phyloP scores from a whole-genome alignment of 2,888 invertebrate genomes.

The Brachyopa scutellaris region DNA sequence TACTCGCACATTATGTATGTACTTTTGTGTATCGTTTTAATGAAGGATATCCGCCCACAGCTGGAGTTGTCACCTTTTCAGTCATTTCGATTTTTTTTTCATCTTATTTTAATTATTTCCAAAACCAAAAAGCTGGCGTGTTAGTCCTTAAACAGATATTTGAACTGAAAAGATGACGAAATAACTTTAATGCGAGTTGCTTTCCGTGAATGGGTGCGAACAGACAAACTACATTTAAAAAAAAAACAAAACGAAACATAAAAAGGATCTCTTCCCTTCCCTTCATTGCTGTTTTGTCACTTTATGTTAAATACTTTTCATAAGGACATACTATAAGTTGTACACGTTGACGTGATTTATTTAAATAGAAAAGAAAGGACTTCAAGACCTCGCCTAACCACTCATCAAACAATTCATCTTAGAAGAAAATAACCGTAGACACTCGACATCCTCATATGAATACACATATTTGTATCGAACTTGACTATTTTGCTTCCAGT shows the following conservation, averaged over 20 bases:
- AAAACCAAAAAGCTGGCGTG: neutral
- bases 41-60: neutral
- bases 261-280: neutral
- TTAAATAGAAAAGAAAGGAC: neutral
- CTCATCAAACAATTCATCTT: too few relatives aligned
- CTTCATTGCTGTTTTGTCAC: neutral
- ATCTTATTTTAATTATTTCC: neutral
- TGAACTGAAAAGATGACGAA: neutral
- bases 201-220: neutral
- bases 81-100: too few relatives aligned
- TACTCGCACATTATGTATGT: too few relatives aligned
- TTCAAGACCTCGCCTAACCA: too few relatives aligned
- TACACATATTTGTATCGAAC: neutral
- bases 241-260: conserved; percentile 40
- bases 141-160: too few relatives aligned
- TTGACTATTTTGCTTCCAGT: neutral
- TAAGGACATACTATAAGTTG: neutral
- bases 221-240: neutral
- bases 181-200: neutral
- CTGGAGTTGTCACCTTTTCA: too few relatives aligned
- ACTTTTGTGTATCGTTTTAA: neutral
- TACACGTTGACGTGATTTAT: conserved; percentile 15
- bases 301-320: neutral
- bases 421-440: too few relatives aligned
- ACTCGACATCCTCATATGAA: too few relatives aligned